Evolutionary conservation across 2,797 vertebrate genomes (phyloP), one percentile per base, ranked within the genome.

Genomic region (Epinephelus coioides): DNA sequence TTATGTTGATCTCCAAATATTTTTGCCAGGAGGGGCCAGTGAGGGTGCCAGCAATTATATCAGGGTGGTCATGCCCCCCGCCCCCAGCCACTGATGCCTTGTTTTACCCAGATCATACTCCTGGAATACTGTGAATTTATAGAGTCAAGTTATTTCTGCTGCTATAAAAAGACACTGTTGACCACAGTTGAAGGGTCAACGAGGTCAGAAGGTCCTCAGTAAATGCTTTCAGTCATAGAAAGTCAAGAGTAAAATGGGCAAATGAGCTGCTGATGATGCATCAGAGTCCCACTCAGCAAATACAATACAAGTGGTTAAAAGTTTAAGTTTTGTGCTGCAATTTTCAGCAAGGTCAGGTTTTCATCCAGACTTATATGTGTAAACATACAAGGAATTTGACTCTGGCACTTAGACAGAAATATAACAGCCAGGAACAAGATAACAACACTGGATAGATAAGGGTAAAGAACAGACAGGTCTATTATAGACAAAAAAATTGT

Each of bases 181-280:
- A 55, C 67, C 11, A 0, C 44, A 38, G 69, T 3, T 19, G 56
- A 61, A 27, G 72, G 66, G 78, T 85, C 79, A 63, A 53, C 54
- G 30, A 55, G 67, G 69, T 81, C 47, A 11, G 47, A 0, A 18
- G 76, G 67, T 78, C 61, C 68, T 71, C 74, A 43, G 27, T 78
- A 69, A 76, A 73, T 5, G 62, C 63, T 79, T 78, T 79, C 44
- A 60, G 67, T 62, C 21, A 21, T 2, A 54, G 38, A 62, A 19
- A 30, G 50, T 69, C 21, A 64, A 73, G 69, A 86, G 69, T 14
- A 34, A 86, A 82, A 81, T 9, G 53, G 51, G 4, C 18, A 53
- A 82, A 79, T 4, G 59, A 79, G 71, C 56, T 6, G 53, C 73
- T 64, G 57, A 30, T 70, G 59, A 43, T 59, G 30, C 63, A 64